phyloP scores from a whole-genome alignment of 2,113 vertebrate species.

The Acrocephalus kingi region DNA sequence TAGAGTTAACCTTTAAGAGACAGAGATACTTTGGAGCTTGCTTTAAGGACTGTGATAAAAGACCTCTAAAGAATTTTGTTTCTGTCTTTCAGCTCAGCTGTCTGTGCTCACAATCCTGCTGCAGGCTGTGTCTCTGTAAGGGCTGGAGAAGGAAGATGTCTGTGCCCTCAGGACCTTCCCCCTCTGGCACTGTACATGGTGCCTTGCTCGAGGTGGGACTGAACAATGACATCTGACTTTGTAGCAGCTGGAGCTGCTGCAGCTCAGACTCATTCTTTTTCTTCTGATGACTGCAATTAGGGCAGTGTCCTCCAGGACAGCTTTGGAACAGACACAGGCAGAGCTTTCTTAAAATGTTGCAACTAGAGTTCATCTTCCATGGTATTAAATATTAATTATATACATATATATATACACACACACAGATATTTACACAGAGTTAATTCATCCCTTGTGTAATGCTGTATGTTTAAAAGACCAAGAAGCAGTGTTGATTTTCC shows the following conservation, averaged over 20 bases:
- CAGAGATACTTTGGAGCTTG: neutral
- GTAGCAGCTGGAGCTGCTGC: neutral
- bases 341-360: neutral
- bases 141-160: neutral
- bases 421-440: neutral
- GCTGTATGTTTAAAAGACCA: neutral
- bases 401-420: neutral
- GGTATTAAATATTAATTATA: constrained; percentile 1
- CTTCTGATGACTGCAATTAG: fast-evolving
- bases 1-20: neutral
- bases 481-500: neutral
- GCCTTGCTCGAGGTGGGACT: neutral
- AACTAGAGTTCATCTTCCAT: neutral
- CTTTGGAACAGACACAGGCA: neutral
- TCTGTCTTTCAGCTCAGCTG: neutral
- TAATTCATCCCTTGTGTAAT: neutral
- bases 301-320: neutral
- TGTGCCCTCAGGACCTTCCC: neutral
- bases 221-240: neutral
- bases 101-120: neutral
- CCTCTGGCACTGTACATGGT: fast-evolving
- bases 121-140: neutral
- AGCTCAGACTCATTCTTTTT: neutral
- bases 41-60: neutral
- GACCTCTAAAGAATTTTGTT: neutral